Percentiles rank a stretch among this genome's conserved stretches.
Evolutionary conservation across 1,140 invertebrate genomes (phyloP).

Genomic region (Bombus fervidus): DNA sequence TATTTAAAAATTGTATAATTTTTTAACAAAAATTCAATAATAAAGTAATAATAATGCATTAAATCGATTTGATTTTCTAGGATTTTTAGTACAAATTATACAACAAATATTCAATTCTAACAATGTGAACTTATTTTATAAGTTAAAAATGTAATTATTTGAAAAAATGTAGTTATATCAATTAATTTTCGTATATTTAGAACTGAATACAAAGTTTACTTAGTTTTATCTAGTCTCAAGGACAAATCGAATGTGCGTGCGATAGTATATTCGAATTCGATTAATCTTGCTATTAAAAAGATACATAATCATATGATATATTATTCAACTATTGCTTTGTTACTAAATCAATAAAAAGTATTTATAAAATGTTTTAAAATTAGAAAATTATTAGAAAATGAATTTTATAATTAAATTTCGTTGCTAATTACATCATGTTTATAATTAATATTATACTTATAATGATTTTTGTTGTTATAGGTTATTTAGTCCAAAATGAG

Average conservation of each 20-base stretch:
- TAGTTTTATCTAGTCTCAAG: conserved; percentile 1
- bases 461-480: conserved; percentile 80
- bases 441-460: neutral
- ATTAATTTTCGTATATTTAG: neutral
- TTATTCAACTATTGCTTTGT: conserved; percentile 2
- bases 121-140: too few species aligned
- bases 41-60: neutral
- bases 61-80: too few species aligned
- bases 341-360: conserved; percentile 3
- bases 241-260: neutral
- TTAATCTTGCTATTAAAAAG: neutral
- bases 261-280: neutral
- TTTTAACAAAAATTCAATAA: neutral
- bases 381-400: neutral
- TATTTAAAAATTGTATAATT: too few species aligned
- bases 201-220: neutral
- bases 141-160: neutral
- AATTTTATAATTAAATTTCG: neutral
- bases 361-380: neutral
- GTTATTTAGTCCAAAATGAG: conserved; percentile 83
- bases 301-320: neutral
- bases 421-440: neutral
- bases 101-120: neutral
- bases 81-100: neutral
- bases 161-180: neutral